Evolutionary conservation across 2,888 invertebrate species (phyloP).

Genomic region (Ceriagrion tenellum): DNA sequence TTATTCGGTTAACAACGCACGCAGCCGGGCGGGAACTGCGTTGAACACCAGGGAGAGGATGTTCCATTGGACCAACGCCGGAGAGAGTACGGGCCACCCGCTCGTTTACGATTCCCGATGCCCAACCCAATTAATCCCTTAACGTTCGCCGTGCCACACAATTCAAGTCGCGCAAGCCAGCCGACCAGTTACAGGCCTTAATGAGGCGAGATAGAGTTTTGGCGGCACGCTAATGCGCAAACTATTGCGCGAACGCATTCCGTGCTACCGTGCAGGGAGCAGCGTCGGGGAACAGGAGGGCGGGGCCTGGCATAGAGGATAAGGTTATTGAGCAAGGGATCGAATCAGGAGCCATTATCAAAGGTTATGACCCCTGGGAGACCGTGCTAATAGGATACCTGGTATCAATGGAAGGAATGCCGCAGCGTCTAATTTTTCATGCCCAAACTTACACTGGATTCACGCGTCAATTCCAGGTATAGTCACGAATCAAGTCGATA

Average conservation of each 20-base stretch:
- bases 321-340: neutral
- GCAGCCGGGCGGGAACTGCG: neutral
- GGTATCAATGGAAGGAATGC: neutral
- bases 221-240: neutral
- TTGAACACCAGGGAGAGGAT: neutral
- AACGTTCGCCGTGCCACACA: neutral
- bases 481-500: too few species aligned
- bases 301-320: neutral
- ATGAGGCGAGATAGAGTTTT: slow-evolving; percentile 30
- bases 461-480: too few species aligned
- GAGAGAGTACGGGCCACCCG: neutral
- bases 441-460: too few species aligned
- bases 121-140: slow-evolving; percentile 1
- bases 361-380: neutral
- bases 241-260: neutral
- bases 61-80: neutral
- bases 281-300: neutral
- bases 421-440: neutral
- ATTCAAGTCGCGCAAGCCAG: neutral
- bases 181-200: neutral
- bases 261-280: neutral
- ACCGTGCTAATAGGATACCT: neutral
- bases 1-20: neutral
- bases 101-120: neutral
- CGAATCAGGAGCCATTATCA: neutral